These are phyloP conservation scores for Ursus arctos DNA, from an alignment of 2,113 vertebrate genomes.

Conservation along the genomic window DNA sequence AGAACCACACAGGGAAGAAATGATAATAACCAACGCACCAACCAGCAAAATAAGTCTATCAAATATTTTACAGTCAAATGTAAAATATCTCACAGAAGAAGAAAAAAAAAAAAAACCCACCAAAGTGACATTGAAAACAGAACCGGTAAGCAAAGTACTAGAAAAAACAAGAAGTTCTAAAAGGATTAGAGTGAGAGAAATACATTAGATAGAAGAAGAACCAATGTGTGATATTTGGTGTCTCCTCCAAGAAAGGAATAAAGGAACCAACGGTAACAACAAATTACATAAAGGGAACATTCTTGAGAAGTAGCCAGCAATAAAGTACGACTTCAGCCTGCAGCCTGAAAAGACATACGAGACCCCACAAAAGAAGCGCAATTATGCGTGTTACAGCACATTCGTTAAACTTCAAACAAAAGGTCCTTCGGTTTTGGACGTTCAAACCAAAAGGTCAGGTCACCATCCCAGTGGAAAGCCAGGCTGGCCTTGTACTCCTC, in stretches of 20 bases:
- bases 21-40: neutral
- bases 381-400: neutral
- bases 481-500: neutral
- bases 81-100: neutral
- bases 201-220: neutral
- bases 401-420: neutral
- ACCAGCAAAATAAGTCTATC: neutral
- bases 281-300: neutral
- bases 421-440: neutral
- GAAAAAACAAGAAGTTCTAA: neutral
- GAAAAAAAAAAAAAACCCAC: neutral
- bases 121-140: neutral
- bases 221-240: too few species aligned
- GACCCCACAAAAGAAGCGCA: neutral
- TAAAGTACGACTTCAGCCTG: neutral
- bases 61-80: neutral
- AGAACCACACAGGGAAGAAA: neutral
- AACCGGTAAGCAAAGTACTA: neutral
- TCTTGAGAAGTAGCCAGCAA: neutral
- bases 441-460: neutral
- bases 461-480: neutral
- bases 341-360: neutral
- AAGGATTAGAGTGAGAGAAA: neutral
- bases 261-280: neutral
- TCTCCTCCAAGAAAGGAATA: neutral